Percentiles rank a stretch among this genome's conserved stretches.
Evolutionary conservation across 1,140 invertebrate species (phyloP).

Genomic region (Pseudobourletiella spinata): DNA sequence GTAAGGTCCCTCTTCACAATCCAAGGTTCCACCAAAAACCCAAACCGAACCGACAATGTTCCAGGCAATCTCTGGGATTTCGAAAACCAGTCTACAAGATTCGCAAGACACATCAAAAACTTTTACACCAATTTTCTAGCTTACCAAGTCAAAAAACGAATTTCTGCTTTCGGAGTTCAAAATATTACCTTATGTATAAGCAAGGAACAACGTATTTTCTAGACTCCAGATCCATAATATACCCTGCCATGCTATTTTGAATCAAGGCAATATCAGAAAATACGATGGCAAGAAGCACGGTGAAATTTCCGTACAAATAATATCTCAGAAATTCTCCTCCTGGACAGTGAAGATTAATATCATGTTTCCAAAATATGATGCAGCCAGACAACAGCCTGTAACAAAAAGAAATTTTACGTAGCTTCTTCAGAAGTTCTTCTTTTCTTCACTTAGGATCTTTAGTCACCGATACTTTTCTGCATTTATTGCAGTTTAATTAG

Average conservation of each 20-base stretch:
- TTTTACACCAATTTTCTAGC: neutral
- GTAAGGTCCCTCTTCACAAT: slow-evolving; percentile 48
- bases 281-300: slow-evolving; percentile 38
- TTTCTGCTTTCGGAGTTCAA: too few relatives aligned
- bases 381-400: slow-evolving; percentile 35
- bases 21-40: slow-evolving; percentile 48
- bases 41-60: slow-evolving; percentile 71
- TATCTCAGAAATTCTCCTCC: slow-evolving; percentile 33
- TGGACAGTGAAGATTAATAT: slow-evolving; percentile 31
- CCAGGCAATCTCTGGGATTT: slow-evolving; percentile 63
- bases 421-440: too few relatives aligned
- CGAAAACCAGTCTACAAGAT: slow-evolving; percentile 51
- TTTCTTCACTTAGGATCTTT: too few relatives aligned
- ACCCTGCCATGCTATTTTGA: slow-evolving; percentile 41
- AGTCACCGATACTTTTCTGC: too few relatives aligned
- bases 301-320: slow-evolving; percentile 36
- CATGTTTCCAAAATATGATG: slow-evolving; percentile 35
- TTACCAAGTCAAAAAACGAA: neutral
- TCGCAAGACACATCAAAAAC: neutral
- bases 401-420: too few relatives aligned
- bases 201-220: slow-evolving; percentile 40
- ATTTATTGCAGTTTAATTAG: too few relatives aligned
- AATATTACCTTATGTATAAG: slow-evolving; percentile 42
- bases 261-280: slow-evolving; percentile 39
- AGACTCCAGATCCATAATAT: slow-evolving; percentile 40